phyloP scores from a whole-genome alignment of 2,888 invertebrate genomes.

The Ophonus ardosiacus region DNA sequence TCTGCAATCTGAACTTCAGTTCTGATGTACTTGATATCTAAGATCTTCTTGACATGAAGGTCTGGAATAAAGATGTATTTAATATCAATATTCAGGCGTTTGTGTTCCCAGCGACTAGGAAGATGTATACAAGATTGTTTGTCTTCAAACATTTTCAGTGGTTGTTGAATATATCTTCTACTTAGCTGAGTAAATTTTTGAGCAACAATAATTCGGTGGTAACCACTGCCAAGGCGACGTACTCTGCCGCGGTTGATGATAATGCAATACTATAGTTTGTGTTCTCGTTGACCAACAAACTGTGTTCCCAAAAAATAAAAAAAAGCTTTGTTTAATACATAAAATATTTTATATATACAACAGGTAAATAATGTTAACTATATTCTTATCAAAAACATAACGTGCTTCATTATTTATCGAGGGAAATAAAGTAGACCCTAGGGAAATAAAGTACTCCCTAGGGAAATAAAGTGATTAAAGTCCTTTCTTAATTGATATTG shows the following conservation, averaged over 20 bases:
- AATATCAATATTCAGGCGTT: slow-evolving; percentile 45
- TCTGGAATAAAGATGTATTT: slow-evolving; percentile 51
- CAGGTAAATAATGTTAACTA: no score
- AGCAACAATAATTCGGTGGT: slow-evolving; percentile 68
- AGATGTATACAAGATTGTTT: no score
- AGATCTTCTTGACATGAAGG: background rate
- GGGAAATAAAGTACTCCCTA: no score
- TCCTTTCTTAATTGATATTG: no score
- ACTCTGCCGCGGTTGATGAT: no score
- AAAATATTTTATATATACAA: no score
- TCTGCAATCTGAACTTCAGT: slow-evolving; percentile 61
- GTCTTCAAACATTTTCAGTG: slow-evolving; percentile 65
- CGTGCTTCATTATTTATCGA: no score
- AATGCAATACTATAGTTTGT: slow-evolving; percentile 69
- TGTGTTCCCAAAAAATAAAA: slow-evolving; percentile 67
- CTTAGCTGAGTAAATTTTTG: slow-evolving; percentile 66
- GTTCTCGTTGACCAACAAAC: slow-evolving; percentile 69
- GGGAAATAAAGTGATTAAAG: no score
- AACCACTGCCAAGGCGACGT: slow-evolving; percentile 67
- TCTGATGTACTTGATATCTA: slow-evolving; percentile 25
- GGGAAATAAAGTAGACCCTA: no score
- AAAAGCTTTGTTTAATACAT: no score
- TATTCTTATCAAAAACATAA: no score
- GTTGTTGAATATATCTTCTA: slow-evolving; percentile 48
- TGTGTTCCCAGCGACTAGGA: slow-evolving; percentile 67